Evolutionary conservation across 2,113 vertebrate species (phyloP), one percentile per base, ranked within the genome.

Genomic region (Capreolus pygargus): DNA sequence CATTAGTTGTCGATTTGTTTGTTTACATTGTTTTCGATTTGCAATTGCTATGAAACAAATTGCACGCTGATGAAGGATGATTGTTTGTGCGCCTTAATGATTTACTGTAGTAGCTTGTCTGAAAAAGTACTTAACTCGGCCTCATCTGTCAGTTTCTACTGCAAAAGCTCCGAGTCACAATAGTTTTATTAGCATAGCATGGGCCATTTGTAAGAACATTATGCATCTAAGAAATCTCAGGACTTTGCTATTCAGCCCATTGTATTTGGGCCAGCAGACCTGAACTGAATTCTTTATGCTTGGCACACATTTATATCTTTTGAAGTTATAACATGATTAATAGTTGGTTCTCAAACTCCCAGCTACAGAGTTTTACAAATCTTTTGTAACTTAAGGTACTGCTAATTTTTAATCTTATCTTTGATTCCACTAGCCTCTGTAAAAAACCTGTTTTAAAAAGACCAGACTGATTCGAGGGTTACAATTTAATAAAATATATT

Each of bases 1-100:
- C 99, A 99, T 99, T 99, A 99, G 98, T 98, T 99, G 98, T 99
- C 98, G 97, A 99, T 99, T 99, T 99, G 99, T 99, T 99, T 99
- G 99, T 99, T 99, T 99, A 99, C 98, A 98, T 99, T 98, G 99
- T 98, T 99, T 99, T 99, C 97, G 97, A 99, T 99, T 99, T 99
- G 98, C 98, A 98, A 99, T 99, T 98, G 98, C 98, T 98, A 99
- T 98, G 98, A 98, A 99, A 99, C 98, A 99, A 99, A 98, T 98
- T 98, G 36, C 98, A 97, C 97, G 93, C 98, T 98, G 98, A 99
- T 98, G 99, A 99, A 99, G 98, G 98, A 99, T 98, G 98, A 98
- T 98, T 98, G 98, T 98, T 98, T 99, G 98, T 98, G 96, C 0
- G 89, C 98, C 98, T 98, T 99, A 98, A 99, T 99, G 99, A 99